Evolutionary conservation across 2,113 vertebrate species (phyloP), one percentile per base, ranked within the genome.

Genomic region (Daphoenositta chrysoptera): DNA sequence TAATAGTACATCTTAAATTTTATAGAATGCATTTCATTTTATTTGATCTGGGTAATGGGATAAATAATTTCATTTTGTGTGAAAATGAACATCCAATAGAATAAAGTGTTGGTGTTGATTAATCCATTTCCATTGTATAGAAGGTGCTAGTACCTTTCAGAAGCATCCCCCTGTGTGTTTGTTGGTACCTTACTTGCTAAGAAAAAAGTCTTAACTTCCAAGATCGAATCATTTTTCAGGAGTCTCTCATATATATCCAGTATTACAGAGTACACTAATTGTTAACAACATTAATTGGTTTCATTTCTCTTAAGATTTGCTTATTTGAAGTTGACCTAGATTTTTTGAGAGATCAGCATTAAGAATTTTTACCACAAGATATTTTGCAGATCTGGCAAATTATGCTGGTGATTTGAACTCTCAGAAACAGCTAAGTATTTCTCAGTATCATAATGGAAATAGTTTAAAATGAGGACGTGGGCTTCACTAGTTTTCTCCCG

Each of bases 291-390:
- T 61, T 96, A 96, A 96, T 86, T 94, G 64, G 48, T 16, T 91
- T 97, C 24, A 91, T 97, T 97, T 96, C 91, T 97, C 90, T 63
- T 93, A 95, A 96, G 94, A 96, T 71, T 83, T 83, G 7, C 71
- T 91, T 83, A 66, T 86, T 92, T 92, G 78, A 95, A 94, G 93
- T 53, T 93, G 92, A 94, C 90, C 78, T 94, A 96, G 78, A 96
- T 89, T 69, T 88, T 97, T 51, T 69, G 69, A 80, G 47, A 92
- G 15, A 88, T 86, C 40, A 63, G n/a, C 57, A 70, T 70, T 81
- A 88, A 89, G 78, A 91, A 83, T 85, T 87, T 93, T 90, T 91
- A 80, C 33, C 53, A 89, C 58, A 88, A 90, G 64, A 86, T 75
- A 83, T 92, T 92, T 80, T 91, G 44, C 30, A 83, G 80, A 91